These are phyloP conservation scores for Aricia artaxerxes DNA, from an alignment of 2,888 invertebrate genomes.

Conservation along the genomic window DNA sequence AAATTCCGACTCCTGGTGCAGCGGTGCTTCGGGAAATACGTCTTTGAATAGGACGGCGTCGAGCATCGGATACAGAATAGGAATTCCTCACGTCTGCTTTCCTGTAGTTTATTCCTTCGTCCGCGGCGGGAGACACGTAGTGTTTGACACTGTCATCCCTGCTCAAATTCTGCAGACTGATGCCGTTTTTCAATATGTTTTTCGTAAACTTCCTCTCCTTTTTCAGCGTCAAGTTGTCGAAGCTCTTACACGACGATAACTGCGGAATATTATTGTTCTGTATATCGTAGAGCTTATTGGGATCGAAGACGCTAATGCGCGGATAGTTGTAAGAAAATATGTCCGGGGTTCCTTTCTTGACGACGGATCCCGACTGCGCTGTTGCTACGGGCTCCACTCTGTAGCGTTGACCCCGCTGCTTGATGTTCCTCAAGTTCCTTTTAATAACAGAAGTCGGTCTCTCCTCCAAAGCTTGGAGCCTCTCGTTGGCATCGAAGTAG, in stretches of 20 bases:
- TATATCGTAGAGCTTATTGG: slow-evolving; percentile 63
- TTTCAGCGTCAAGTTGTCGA: slow-evolving; percentile 70
- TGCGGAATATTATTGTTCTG: slow-evolving; percentile 66
- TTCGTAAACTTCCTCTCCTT: slow-evolving; percentile 50
- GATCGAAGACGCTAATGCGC: slow-evolving; percentile 64
- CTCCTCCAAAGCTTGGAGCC: slow-evolving; percentile 63
- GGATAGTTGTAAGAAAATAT: slow-evolving; percentile 67
- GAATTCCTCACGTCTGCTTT: slow-evolving; percentile 62
- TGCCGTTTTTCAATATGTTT: slow-evolving; percentile 60
- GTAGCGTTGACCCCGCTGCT: slow-evolving; percentile 60
- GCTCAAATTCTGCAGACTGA: slow-evolving; percentile 67
- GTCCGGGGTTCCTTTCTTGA: slow-evolving; percentile 61
- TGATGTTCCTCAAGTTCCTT: slow-evolving; percentile 70
- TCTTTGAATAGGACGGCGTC: slow-evolving; percentile 55
- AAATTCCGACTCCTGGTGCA: slow-evolving; percentile 67
- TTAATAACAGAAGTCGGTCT: slow-evolving; percentile 69
- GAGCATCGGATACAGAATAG: slow-evolving; percentile 66
- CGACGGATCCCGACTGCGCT: slow-evolving; percentile 40
- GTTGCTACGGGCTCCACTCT: slow-evolving; percentile 51
- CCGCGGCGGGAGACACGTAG: slow-evolving; percentile 57
- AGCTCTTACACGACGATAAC: slow-evolving; percentile 70
- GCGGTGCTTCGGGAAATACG: slow-evolving; percentile 57
- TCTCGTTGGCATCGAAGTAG: slow-evolving; percentile 60
- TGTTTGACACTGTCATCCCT: slow-evolving; percentile 65
- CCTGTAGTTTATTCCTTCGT: slow-evolving; percentile 49